phyloP scores from a whole-genome alignment of 2,888 invertebrate genomes.

The Troglohyphantes excavatus region DNA sequence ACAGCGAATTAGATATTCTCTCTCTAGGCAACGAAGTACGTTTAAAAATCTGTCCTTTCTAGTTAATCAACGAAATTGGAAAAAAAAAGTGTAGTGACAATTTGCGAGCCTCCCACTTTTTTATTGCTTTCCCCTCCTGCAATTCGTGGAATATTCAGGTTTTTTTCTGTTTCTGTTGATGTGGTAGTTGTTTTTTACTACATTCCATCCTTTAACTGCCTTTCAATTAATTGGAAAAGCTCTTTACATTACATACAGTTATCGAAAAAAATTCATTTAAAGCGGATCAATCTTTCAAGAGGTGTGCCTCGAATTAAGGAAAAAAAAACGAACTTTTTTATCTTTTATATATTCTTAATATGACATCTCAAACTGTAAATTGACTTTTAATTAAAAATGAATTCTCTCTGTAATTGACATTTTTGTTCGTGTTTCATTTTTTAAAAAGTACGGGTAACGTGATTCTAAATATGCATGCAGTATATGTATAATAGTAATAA shows the following conservation, averaged over 20 bases:
- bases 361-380: background rate
- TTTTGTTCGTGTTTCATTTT: no score
- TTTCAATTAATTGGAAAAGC: slow-evolving; percentile 43
- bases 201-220: slow-evolving; percentile 22
- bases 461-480: no score
- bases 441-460: no score
- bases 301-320: background rate
- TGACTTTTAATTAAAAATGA: slow-evolving; percentile 6
- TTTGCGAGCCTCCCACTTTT: slow-evolving; percentile 34
- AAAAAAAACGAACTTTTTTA: background rate
- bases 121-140: background rate
- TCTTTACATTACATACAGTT: background rate
- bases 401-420: no score
- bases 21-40: slow-evolving; percentile 4
- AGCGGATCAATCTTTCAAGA: background rate
- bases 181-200: background rate
- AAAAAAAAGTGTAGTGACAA: slow-evolving; percentile 37
- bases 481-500: no score
- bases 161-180: slow-evolving; percentile 24
- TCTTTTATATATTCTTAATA: background rate
- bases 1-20: slow-evolving; percentile 34
- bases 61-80: slow-evolving; percentile 47
- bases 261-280: background rate
- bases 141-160: slow-evolving; percentile 34
- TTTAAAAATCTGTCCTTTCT: slow-evolving; percentile 18